Evolutionary conservation across 1,140 invertebrate species (phyloP).

Genomic region (Brachionus rotundiformis): DNA sequence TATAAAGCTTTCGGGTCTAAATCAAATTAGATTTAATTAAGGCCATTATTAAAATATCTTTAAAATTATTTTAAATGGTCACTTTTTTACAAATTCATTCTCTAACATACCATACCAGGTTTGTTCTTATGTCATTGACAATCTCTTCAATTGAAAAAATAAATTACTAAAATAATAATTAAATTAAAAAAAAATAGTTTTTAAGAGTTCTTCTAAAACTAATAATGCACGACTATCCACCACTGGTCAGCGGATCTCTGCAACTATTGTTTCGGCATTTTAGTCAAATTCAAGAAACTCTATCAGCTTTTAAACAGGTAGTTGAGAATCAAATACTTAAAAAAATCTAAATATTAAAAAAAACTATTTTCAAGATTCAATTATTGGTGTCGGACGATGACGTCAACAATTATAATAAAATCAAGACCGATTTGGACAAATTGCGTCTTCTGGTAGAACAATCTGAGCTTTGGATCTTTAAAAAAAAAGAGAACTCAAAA

Average conservation of each 20-base stretch:
- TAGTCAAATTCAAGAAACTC: constrained; percentile 92
- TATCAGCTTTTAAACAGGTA: constrained; percentile 89
- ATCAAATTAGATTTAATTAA: no score
- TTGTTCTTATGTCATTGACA: no score
- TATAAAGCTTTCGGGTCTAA: no score
- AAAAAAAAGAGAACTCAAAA: constrained; percentile 51
- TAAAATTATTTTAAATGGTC: no score
- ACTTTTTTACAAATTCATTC: no score
- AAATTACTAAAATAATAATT: no score
- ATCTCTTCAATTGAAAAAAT: no score
- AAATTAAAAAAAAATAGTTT: constrained; percentile 68
- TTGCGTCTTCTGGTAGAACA: constrained; percentile 93
- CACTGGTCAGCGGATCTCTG: constrained; percentile 88
- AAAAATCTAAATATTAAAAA: neutral
- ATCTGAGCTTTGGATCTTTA: constrained; percentile 86
- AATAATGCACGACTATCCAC: constrained; percentile 95
- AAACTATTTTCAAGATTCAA: constrained; percentile 71
- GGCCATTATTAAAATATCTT: no score
- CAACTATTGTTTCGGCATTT: constrained; percentile 96
- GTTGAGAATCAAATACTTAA: neutral
- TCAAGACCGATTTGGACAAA: constrained; percentile 90
- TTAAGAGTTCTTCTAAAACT: constrained; percentile 87
- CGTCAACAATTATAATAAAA: constrained; percentile 97
- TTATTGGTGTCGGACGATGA: constrained; percentile 91
- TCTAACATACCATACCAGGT: no score